Base-by-base conservation (phyloP, 2,797 vertebrate genomes). In the Coendou prehensilis region DNA sequence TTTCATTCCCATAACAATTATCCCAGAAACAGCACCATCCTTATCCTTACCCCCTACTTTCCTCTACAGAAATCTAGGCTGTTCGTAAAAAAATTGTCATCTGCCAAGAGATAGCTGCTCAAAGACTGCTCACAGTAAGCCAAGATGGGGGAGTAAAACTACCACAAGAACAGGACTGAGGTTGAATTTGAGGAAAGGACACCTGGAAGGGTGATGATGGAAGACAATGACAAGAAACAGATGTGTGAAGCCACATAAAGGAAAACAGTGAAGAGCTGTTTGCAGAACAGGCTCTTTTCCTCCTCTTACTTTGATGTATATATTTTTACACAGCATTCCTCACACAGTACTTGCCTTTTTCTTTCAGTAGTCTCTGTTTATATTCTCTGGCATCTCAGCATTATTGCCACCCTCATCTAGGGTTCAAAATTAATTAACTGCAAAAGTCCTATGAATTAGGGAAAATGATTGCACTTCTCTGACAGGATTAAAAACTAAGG, bases 1-100 rank as follows among this genome's bases (percentile, higher is more conserved):
- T 98, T 98, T 97, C 92, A 97, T 97, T 97, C 87, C 61, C 54
- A 1, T 83, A 87, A 97, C 96, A 97, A 96, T 96, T 67, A 95
- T 59, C 82, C 75, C 90, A 95, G 96, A 93, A 93, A 75, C 81
- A 97, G 92, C 45, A 81, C 56, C 84, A 81, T 89, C 80, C 59
- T 92, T 75, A 96, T 50, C 67, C 33, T 94, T 81, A 87, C 9
- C 64, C 89, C 37, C 64, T 69, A 54, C 41, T 94, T 76, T 80
- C 64, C 85, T 94, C 94, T 85, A 96, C 13, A 96, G 79, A 97
- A 97, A 88, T 82, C 90, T 47, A 80, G 59, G 76, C 50, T 67
- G 82, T 93, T 95, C 64, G 78, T 5, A 73, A 76, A 88, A 88
- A 87, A 94, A 86, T 2, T 84, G 5, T 87, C 28, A 47, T 94